phyloP scores from a whole-genome alignment of 2,888 invertebrate genomes.

The Drosophila ochracea region DNA sequence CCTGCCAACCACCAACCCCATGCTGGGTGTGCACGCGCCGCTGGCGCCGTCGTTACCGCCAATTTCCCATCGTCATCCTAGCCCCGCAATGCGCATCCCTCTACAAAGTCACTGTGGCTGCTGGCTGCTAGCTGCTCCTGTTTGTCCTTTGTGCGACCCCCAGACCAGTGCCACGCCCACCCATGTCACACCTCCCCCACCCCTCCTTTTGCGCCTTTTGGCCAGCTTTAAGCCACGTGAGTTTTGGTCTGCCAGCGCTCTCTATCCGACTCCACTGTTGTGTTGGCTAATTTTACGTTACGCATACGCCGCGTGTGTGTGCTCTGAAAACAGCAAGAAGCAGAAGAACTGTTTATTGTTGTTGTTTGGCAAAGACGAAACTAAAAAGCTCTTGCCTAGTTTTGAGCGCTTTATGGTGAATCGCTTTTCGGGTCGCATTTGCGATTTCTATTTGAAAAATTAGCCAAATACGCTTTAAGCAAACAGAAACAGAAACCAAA shows the following conservation, averaged over 20 bases:
- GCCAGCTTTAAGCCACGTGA: conserved; percentile 40
- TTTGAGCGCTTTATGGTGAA: conserved; percentile 64
- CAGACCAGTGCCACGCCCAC: conserved; percentile 47
- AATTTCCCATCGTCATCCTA: conserved; percentile 49
- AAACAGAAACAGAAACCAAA: neutral
- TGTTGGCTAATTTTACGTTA: conserved; percentile 72
- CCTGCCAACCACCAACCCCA: neutral
- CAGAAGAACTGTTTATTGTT: conserved; percentile 5
- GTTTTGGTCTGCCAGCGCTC: conserved; percentile 31
- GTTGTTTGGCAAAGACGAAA: conserved; percentile 33
- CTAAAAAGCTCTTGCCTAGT: conserved; percentile 67
- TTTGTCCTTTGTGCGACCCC: conserved; percentile 76
- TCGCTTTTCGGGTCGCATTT: conserved; percentile 14
- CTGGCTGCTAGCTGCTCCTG: conserved; percentile 10
- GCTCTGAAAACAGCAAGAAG: neutral
- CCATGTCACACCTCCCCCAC: neutral
- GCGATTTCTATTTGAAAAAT: conserved; percentile 5
- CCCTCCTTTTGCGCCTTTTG: neutral
- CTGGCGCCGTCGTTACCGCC: conserved; percentile 55
- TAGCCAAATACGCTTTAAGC: conserved; percentile 4
- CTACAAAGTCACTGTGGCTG: neutral
- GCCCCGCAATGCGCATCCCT: neutral
- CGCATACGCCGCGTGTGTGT: conserved; percentile 61
- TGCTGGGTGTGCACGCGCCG: conserved; percentile 41
- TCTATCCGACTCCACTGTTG: conserved; percentile 27